Conservation (phyloP, 2,113 vertebrate genomes). For the Tragelaphus buxtoni region DNA sequence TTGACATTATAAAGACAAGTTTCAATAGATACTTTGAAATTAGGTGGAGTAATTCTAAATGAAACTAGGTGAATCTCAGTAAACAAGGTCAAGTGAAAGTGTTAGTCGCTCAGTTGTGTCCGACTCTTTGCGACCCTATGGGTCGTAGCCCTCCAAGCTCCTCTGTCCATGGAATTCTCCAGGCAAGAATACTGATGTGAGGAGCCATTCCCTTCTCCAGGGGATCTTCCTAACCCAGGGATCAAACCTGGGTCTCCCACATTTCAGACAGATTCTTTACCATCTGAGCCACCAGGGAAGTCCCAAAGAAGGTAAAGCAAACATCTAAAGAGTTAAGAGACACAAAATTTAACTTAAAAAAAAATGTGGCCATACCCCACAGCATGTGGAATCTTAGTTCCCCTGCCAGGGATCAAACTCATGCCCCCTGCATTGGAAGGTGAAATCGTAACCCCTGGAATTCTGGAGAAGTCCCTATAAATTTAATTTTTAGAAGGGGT, state of each 20-base stretch:
- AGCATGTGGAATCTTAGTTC: background rate
- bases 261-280: background rate
- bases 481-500: background rate
- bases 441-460: background rate
- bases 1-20: background rate
- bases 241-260: background rate
- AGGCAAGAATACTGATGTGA: background rate
- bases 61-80: background rate
- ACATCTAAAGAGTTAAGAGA: background rate
- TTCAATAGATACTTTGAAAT: conserved; percentile 21
- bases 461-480: background rate
- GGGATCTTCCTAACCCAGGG: background rate
- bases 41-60: background rate
- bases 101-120: background rate
- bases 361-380: background rate
- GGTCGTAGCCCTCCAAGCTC: background rate
- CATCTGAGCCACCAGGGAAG: background rate
- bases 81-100: background rate
- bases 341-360: background rate
- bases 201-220: background rate
- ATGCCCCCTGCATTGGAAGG: background rate
- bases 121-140: background rate
- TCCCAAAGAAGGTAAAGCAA: background rate
- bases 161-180: background rate
- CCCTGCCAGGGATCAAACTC: background rate